Base-by-base conservation (phyloP, 2,113 vertebrate genomes). In the Chlamydotis undulata region DNA sequence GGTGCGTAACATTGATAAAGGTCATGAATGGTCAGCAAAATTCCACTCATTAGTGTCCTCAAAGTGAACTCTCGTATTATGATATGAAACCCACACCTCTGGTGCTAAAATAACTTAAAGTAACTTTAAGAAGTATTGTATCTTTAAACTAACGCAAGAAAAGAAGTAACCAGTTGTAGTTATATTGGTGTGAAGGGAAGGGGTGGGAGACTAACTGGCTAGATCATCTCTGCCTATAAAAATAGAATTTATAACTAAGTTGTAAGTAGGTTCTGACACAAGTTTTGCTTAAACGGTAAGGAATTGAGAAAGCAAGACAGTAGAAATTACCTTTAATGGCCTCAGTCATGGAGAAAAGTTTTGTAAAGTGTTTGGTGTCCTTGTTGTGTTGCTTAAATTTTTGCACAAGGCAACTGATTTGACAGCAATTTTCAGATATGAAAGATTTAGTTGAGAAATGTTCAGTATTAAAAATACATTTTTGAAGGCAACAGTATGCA, bases 191-290 rank as follows among this genome's bases (percentile, higher is more conserved):
- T 43, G 41, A 61, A 28, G 35, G 53, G 23, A 33, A 41, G 39
- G 5, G 5, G 12, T 8, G 17, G n/a, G 10, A 11, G 1, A 2
- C 3, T 25, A 6, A 21, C 19, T 31, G 26, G 56, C 60, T 77
- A 41, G 21, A 24, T 78, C 12, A 13, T 37, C 43, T 31, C 61
- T 90, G 67, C 28, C n/a, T 82, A 31, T 37, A 92, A 59, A 82
- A 93, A n/a, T 1, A 55, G 37, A 28, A 49, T 28, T 75, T 77
- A 39, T 41, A 59, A 41, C 7, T 6, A 50, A 67, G 78, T 74
- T 57, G 7, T 67, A 22, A 57, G 49, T 63, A 71, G 31, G 4
- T 88, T 88, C 43, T 82, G 56, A 50, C n/a, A 55, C 24, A 63
- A 63, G 39, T 79, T 85, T 85, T 93, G 35, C 33, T 35, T 92